phyloP scores from a whole-genome alignment of 2,888 invertebrate species.

The Sminthurinus aureus region DNA sequence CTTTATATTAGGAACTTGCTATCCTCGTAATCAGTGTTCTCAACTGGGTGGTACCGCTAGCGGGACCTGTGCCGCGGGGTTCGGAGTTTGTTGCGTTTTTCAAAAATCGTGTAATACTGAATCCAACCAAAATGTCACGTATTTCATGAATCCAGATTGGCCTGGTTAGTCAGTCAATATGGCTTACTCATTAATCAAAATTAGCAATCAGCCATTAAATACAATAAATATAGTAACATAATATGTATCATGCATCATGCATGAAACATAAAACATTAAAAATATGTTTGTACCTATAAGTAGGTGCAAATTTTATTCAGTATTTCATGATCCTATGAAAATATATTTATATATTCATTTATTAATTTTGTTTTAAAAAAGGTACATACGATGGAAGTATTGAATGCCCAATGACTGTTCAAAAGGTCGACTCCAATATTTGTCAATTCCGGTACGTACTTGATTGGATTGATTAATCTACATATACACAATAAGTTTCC shows the following conservation, averaged over 20 bases:
- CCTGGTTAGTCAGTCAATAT: too few species aligned
- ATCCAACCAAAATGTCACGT: conserved; percentile 59
- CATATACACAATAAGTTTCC: neutral
- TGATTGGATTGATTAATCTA: conserved; percentile 1
- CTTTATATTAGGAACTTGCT: conserved; percentile 70
- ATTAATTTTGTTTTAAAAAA: too few species aligned
- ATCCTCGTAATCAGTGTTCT: conserved; percentile 76
- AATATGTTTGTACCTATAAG: too few species aligned
- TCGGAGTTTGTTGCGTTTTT: conserved; percentile 76
- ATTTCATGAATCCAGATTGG: conserved; percentile 57
- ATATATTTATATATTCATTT: too few species aligned
- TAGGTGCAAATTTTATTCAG: too few species aligned
- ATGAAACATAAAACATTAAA: too few species aligned
- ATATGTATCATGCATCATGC: too few species aligned
- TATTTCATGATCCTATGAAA: too few species aligned
- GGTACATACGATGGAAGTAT: conserved; percentile 59
- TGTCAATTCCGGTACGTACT: conserved; percentile 58
- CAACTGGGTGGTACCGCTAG: conserved; percentile 76
- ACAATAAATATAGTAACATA: too few species aligned
- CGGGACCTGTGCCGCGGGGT: conserved; percentile 81
- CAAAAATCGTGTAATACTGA: conserved; percentile 59
- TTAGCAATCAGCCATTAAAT: too few species aligned
- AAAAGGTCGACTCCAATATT: conserved; percentile 59
- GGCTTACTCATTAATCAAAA: too few species aligned
- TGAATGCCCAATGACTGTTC: conserved; percentile 59